phyloP scores from a whole-genome alignment of 2,888 invertebrate species.

The Pollenia labialis region DNA sequence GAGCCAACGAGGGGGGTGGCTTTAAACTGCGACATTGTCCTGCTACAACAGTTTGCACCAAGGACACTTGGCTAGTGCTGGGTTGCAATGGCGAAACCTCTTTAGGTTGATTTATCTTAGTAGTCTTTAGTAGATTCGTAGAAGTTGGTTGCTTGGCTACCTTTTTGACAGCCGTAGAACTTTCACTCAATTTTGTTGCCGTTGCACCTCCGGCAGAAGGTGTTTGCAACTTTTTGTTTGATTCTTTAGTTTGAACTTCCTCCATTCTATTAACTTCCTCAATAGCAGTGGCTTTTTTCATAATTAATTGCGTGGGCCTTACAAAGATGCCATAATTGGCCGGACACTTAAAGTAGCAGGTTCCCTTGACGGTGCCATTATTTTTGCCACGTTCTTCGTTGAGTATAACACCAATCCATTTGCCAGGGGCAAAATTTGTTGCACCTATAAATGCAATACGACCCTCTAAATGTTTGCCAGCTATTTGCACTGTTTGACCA shows the following conservation, averaged over 20 bases:
- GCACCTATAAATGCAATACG: slow-evolving; percentile 95
- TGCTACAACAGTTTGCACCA: slow-evolving; percentile 73
- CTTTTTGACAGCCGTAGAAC: slow-evolving; percentile 32
- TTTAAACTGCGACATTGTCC: slow-evolving; percentile 76
- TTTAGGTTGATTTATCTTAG: slow-evolving; percentile 74
- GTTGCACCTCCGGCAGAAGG: background rate
- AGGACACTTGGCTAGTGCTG: slow-evolving; percentile 81
- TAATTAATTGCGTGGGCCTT: slow-evolving; percentile 90
- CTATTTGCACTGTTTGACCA: slow-evolving; percentile 92
- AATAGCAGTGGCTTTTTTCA: slow-evolving; percentile 54
- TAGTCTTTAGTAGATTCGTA: slow-evolving; percentile 71
- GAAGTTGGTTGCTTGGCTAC: slow-evolving; percentile 60
- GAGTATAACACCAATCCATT: slow-evolving; percentile 97
- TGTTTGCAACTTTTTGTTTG: slow-evolving; percentile 1
- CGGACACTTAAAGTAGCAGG: slow-evolving; percentile 96
- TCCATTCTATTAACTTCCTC: slow-evolving; percentile 57
- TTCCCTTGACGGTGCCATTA: slow-evolving; percentile 96
- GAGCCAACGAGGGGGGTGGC: slow-evolving; percentile 76
- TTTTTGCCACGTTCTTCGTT: slow-evolving; percentile 98
- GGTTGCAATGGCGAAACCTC: slow-evolving; percentile 78
- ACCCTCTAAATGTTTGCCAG: slow-evolving; percentile 94
- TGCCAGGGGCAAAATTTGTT: slow-evolving; percentile 95
- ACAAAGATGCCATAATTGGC: slow-evolving; percentile 98
- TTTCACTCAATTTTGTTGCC: slow-evolving; percentile 32
- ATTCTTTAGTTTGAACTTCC: slow-evolving; percentile 25